A percentile compares a stretch with the other conserved stretches of the same genome.
Conservation (phyloP, 2,888 invertebrate species). For the Bellardia pandia region DNA sequence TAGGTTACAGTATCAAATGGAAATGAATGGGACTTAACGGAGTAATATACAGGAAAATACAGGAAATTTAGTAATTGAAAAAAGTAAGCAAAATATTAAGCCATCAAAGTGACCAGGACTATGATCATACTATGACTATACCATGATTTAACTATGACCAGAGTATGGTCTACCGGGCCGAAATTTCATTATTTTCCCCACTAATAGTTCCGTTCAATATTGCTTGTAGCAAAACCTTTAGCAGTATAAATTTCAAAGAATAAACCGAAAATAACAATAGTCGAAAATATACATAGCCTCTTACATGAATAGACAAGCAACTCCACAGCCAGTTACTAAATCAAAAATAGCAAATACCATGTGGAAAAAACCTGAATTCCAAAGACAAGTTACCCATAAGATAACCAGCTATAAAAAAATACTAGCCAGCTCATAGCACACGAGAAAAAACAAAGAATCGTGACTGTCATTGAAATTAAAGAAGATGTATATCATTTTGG, state of each 20-base stretch:
- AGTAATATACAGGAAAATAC: not conserved
- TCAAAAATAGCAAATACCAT: slow-evolving; percentile 8
- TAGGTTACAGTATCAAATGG: slow-evolving; percentile 58
- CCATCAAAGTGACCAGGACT: not conserved
- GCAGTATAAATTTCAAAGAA: not conserved
- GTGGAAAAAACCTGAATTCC: not conserved
- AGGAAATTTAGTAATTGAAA: not conserved
- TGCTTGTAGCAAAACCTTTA: too few relatives aligned
- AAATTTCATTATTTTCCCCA: too few relatives aligned
- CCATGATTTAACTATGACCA: not conserved
- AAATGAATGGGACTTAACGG: slow-evolving; percentile 31
- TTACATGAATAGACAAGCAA: slow-evolving; percentile 1
- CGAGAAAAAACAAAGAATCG: slow-evolving; percentile 23
- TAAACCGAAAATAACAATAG: not conserved
- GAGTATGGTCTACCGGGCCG: not conserved
- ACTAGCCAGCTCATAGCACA: not conserved
- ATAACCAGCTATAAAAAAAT: slow-evolving; percentile 9
- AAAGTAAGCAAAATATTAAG: not conserved
- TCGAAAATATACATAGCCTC: not conserved
- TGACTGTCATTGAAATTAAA: slow-evolving; percentile 65
- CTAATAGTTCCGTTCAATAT: too few relatives aligned
- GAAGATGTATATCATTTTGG: slow-evolving; percentile 58
- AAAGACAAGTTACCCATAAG: slow-evolving; percentile 25
- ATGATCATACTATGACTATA: not conserved
- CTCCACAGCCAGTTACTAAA: slow-evolving; percentile 38